These are phyloP conservation scores for Podarcis siculus DNA, from an alignment of 2,797 vertebrate species.

Conservation along the genomic window DNA sequence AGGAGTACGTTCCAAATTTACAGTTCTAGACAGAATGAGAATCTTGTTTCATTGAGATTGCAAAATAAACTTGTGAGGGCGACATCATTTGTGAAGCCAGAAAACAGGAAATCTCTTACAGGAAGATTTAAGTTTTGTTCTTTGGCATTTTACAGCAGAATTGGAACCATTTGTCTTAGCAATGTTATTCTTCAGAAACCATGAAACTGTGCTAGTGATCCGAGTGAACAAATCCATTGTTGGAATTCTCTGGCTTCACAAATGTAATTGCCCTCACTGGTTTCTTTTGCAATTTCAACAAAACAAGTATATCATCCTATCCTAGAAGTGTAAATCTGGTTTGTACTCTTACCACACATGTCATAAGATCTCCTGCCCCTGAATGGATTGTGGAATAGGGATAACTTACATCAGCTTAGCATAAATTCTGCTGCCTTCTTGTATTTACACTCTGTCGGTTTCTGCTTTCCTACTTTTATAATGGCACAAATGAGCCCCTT, in stretches of 20 bases:
- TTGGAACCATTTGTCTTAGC: slow-evolving; percentile 20
- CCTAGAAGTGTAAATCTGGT: background rate
- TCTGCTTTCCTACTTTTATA: background rate
- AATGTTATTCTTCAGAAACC: background rate
- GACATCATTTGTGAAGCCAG: no score
- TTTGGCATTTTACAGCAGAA: slow-evolving; percentile 14
- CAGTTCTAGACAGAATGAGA: no score
- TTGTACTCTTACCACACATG: background rate
- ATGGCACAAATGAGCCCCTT: background rate
- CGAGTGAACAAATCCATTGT: background rate
- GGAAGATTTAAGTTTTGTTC: slow-evolving; percentile 10
- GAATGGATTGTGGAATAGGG: no score
- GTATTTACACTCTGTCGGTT: background rate
- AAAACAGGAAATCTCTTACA: no score
- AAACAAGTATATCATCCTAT: background rate
- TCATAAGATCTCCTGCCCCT: no score
- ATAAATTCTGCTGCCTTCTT: background rate
- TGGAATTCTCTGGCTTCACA: background rate
- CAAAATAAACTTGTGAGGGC: no score
- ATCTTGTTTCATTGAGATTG: no score
- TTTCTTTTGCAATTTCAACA: background rate
- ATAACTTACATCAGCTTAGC: background rate
- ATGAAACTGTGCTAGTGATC: background rate
- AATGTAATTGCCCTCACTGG: background rate
- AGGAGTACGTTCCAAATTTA: no score